A percentile compares a stretch with the other conserved stretches of the same genome.
These are phyloP conservation scores for Xylota segnis DNA, from an alignment of 2,888 invertebrate species.

Conservation along the genomic window DNA sequence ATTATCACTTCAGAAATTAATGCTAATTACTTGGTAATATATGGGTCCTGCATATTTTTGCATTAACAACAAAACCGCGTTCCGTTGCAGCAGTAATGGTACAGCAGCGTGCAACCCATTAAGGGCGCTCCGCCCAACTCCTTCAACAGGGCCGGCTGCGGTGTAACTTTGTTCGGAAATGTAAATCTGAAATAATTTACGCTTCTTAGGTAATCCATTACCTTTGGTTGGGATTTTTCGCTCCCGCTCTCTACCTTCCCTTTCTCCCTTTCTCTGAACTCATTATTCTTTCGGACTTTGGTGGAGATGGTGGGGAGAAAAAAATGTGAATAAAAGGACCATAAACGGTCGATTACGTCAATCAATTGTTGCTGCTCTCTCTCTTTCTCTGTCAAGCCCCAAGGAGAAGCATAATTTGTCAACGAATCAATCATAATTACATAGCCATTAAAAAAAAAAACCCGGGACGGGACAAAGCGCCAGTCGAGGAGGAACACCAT, in stretches of 20 bases:
- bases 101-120: conserved; percentile 28
- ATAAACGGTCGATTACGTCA: conserved; percentile 70
- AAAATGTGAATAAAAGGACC: conserved; percentile 32
- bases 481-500: conserved; percentile 32
- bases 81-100: conserved; percentile 35
- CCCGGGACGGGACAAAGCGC: conserved; percentile 12
- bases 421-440: conserved; percentile 76
- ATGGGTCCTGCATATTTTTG: conserved; percentile 78
- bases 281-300: conserved; percentile 25
- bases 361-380: conserved; percentile 56
- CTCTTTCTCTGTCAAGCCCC: background rate
- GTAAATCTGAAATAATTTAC: conserved; percentile 83
- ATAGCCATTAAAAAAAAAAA: conserved; percentile 50
- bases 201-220: conserved; percentile 79
- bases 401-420: conserved; percentile 56
- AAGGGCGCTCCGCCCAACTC: background rate
- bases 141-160: conserved; percentile 43
- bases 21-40: conserved; percentile 83
- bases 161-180: conserved; percentile 81
- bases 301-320: background rate
- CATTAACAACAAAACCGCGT: conserved; percentile 76
- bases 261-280: conserved; percentile 4
- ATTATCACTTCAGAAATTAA: conserved; percentile 81
- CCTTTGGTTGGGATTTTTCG: conserved; percentile 24
- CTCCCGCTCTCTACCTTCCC: background rate